Base-by-base conservation (phyloP, 2,888 invertebrate genomes). In the Polydrusus pterygomalis region DNA sequence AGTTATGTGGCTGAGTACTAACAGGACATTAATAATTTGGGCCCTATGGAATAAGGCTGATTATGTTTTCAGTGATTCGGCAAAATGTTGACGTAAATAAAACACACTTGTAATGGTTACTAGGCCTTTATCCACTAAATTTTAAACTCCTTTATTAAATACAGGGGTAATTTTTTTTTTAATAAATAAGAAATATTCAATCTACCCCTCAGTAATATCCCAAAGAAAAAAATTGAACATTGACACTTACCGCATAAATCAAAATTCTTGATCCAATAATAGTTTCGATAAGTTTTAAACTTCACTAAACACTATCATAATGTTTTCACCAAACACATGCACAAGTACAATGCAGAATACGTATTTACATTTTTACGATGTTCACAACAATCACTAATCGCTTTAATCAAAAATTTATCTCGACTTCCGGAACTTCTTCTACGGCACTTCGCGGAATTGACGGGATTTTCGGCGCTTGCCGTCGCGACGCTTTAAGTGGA, bases 401-500 rank as follows among this genome's bases (percentile, higher is more conserved):
- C 17, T 20, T 54, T 30, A 45, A 54, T 45, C 11, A 17, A 17
- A 63, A 63, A 38, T 56, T 56, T 43, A 51, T 54, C 45, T 64
- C 18, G 65, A 64, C 64, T 72, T 72, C 56, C 38, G 47, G 62
- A 60, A 68, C 58, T 68, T 74, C 60, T 60, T 43, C 47, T 34
- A 45, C 58, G 43, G 34, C 40, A 73, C 67, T 60, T 34, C 73
- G 74, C 67, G 73, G 67, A 58, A 62, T 70, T 60, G 38, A 18
- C 45, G 58, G 18, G 15, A 17, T 49, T 70, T 45, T 18, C 47
- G 62, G 62, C 34, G 15, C n/a, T 70, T 45, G 47, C n/a, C 70
- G 65, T 70, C 70, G 65, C 75, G 70, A 58, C 67, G 60, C 43
- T 30, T 64, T 40, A 18, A 43, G 70, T 75, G 40, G 49, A 49